Percentiles rank a stretch among this genome's conserved stretches.
phyloP scores from a whole-genome alignment of 2,888 invertebrate species.

The Chromoteleia sp. region DNA sequence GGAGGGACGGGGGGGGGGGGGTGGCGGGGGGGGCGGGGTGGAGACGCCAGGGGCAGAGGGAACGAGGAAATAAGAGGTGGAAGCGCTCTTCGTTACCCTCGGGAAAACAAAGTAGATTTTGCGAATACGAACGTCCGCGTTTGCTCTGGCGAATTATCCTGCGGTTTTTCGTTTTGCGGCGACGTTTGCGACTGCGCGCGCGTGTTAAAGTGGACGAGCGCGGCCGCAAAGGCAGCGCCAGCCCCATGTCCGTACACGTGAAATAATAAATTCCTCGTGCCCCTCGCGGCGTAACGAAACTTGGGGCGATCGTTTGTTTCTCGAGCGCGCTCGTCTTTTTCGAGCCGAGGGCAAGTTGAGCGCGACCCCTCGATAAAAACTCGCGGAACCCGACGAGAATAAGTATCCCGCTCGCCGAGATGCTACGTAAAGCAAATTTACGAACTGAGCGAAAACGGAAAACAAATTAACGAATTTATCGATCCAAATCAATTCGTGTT shows the following conservation, averaged over 20 bases:
- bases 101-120: slow-evolving; percentile 70
- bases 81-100: slow-evolving; percentile 68
- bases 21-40: slow-evolving; percentile 42
- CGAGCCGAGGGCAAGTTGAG: slow-evolving; percentile 53
- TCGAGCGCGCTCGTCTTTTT: slow-evolving; percentile 64
- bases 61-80: slow-evolving; percentile 69
- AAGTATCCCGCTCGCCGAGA: slow-evolving; percentile 55
- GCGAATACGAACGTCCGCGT: slow-evolving; percentile 69
- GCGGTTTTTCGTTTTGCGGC: slow-evolving; percentile 68
- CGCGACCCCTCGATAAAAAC: slow-evolving; percentile 64
- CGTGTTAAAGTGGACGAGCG: slow-evolving; percentile 83
- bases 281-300: slow-evolving; percentile 74
- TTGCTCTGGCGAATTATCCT: slow-evolving; percentile 70
- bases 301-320: slow-evolving; percentile 72
- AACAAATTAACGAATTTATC: slow-evolving; percentile 64
- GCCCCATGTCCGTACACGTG: slow-evolving; percentile 67
- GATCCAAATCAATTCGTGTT: slow-evolving; percentile 36
- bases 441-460: slow-evolving; percentile 49
- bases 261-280: slow-evolving; percentile 79
- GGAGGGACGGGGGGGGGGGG: slow-evolving; percentile 4
- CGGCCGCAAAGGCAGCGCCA: slow-evolving; percentile 76
- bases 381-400: slow-evolving; percentile 54
- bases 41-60: slow-evolving; percentile 60
- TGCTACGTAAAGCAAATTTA: slow-evolving; percentile 64
- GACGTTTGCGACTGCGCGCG: slow-evolving; percentile 73